Conservation (phyloP, 1,140 invertebrate species). For the Micrasema longulum region DNA sequence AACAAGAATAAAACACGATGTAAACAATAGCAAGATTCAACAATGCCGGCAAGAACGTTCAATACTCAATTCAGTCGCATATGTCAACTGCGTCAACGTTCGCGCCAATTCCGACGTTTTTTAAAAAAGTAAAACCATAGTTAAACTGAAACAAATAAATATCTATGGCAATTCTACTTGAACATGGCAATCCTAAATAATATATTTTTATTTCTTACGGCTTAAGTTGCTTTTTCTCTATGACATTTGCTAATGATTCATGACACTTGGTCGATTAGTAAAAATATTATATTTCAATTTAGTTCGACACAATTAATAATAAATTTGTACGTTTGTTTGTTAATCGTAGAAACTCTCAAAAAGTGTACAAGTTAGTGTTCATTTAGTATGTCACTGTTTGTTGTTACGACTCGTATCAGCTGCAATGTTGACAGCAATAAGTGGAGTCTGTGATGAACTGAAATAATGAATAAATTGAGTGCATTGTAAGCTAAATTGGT, state of each 20-base stretch:
- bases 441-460: background rate
- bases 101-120: slow-evolving; percentile 27
- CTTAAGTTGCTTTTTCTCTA: background rate
- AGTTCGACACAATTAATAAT: background rate
- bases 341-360: no score
- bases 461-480: slow-evolving; percentile 4
- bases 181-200: background rate
- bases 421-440: slow-evolving; percentile 11
- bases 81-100: slow-evolving; percentile 10
- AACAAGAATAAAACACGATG: no score
- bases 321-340: background rate
- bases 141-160: no score
- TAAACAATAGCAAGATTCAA: no score
- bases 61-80: background rate
- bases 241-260: slow-evolving; percentile 37
- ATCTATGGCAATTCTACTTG: no score
- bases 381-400: no score
- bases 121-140: no score
- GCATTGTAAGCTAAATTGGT: slow-evolving; percentile 21
- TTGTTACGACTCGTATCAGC: no score
- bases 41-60: no score
- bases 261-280: slow-evolving; percentile 26
- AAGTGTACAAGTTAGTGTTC: no score
- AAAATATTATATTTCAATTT: no score
- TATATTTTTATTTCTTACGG: no score